Conservation (phyloP, 37 sponge, comb jelly and placozoan species). For the Oscarella lobularis region DNA sequence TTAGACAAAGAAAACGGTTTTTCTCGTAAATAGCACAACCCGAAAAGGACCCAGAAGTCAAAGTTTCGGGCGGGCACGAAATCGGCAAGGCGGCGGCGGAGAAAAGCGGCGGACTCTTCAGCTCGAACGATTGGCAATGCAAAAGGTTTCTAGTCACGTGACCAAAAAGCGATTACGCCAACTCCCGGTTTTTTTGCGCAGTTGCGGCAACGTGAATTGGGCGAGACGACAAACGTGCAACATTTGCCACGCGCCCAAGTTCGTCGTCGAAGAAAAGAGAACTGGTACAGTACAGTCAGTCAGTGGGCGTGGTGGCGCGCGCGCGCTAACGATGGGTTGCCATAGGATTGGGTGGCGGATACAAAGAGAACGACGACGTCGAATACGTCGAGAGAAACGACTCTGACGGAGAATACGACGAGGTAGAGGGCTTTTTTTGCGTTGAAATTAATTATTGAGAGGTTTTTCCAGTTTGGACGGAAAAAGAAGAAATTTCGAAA, state of each 20-base stretch:
- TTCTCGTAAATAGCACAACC: conserved; percentile 22
- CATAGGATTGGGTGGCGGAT: conserved; percentile 86
- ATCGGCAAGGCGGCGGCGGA: conserved; percentile 82
- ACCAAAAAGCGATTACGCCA: too few relatives aligned
- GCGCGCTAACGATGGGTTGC: not conserved
- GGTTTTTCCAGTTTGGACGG: conserved; percentile 59
- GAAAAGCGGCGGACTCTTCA: conserved; percentile 95
- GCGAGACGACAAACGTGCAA: conserved; percentile 89
- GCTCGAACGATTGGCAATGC: conserved; percentile 99
- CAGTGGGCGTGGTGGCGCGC: not conserved
- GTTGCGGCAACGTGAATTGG: conserved; percentile 98
- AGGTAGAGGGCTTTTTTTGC: conserved; percentile 41
- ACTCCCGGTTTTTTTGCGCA: not conserved
- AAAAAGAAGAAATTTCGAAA: conserved; percentile 68
- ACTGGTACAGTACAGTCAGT: conserved; percentile 39
- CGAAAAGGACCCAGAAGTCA: not conserved
- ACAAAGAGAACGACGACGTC: conserved; percentile 80
- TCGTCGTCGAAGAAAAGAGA: conserved; percentile 80
- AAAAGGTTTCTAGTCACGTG: not conserved
- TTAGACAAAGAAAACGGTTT: too few relatives aligned
- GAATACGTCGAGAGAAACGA: conserved; percentile 83
- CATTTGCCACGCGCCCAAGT: conserved; percentile 80
- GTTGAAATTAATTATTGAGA: not conserved
- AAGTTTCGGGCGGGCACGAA: conserved; percentile 36
- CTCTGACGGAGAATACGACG: conserved; percentile 92